Percentiles rank a stretch among this genome's conserved stretches.
These are phyloP conservation scores for Oreochromis mossambicus DNA, from an alignment of 2,797 vertebrate genomes.

Conservation along the genomic window DNA sequence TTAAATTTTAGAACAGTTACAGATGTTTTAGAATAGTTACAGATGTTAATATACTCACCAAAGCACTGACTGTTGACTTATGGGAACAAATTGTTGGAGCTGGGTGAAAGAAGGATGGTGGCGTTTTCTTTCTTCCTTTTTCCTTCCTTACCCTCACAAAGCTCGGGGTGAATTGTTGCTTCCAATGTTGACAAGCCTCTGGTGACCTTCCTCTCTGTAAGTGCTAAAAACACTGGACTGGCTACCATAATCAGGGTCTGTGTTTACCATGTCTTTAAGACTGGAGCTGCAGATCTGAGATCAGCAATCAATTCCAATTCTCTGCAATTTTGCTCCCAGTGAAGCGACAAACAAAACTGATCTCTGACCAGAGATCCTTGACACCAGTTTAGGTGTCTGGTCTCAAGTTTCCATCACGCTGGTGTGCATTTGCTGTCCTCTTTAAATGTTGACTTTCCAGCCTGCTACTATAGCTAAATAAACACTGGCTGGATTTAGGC, in stretches of 20 bases:
- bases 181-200: constrained; percentile 49
- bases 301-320: constrained; percentile 25
- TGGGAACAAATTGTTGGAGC: background rate
- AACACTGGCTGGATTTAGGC: constrained; percentile 60
- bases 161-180: constrained; percentile 52
- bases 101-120: background rate
- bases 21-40: background rate
- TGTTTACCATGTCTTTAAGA: constrained; percentile 50
- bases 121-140: constrained; percentile 52
- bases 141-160: constrained; percentile 26
- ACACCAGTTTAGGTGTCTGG: constrained; percentile 22
- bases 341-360: constrained; percentile 27
- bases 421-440: constrained; percentile 52
- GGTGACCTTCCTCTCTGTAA: constrained; percentile 49
- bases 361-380: constrained; percentile 30
- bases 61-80: background rate
- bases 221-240: constrained; percentile 56
- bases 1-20: background rate
- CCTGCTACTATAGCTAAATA: constrained; percentile 64
- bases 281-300: constrained; percentile 9
- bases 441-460: constrained; percentile 63
- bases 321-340: background rate
- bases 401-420: constrained; percentile 49
- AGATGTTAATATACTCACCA: background rate
- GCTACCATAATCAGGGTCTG: constrained; percentile 20